phyloP scores from a whole-genome alignment of 2,888 invertebrate species.

The Plagodis pulveraria region DNA sequence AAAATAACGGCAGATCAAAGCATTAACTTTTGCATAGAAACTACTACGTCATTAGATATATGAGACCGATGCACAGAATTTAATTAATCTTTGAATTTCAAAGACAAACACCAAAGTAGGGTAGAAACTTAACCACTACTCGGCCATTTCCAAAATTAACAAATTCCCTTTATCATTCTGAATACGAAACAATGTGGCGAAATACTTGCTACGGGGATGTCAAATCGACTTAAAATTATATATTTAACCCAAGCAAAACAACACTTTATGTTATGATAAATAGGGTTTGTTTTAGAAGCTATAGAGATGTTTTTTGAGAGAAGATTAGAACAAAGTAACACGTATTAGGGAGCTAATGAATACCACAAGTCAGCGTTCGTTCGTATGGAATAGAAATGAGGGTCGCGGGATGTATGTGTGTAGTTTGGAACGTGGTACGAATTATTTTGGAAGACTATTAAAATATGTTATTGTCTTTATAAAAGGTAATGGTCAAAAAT shows the following conservation, averaged over 20 bases:
- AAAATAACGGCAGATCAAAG: no score
- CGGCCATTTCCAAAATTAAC: constrained; percentile 64
- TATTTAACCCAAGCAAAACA: constrained; percentile 29
- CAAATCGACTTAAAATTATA: constrained; percentile 68
- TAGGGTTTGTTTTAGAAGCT: constrained; percentile 46
- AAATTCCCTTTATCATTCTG: constrained; percentile 65
- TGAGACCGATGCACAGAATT: constrained; percentile 1
- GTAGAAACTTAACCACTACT: constrained; percentile 54
- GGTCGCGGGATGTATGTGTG: constrained; percentile 30
- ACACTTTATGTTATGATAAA: constrained; percentile 31
- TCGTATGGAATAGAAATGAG: constrained; percentile 54
- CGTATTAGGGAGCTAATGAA: constrained; percentile 79
- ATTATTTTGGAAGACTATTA: constrained; percentile 4
- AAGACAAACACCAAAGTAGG: constrained; percentile 38
- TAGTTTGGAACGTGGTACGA: constrained; percentile 17
- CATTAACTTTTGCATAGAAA: neutral
- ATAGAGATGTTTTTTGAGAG: constrained; percentile 52
- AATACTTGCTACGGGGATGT: constrained; percentile 65
- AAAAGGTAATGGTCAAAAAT: no score
- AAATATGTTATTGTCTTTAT: neutral
- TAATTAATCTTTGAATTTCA: constrained; percentile 28
- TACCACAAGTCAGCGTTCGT: constrained; percentile 71
- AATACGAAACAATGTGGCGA: constrained; percentile 70
- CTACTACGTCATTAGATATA: neutral
- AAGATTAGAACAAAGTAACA: constrained; percentile 79